Evolutionary conservation across 2,888 invertebrate species (phyloP).

Genomic region (Ennomos fuscantarius): DNA sequence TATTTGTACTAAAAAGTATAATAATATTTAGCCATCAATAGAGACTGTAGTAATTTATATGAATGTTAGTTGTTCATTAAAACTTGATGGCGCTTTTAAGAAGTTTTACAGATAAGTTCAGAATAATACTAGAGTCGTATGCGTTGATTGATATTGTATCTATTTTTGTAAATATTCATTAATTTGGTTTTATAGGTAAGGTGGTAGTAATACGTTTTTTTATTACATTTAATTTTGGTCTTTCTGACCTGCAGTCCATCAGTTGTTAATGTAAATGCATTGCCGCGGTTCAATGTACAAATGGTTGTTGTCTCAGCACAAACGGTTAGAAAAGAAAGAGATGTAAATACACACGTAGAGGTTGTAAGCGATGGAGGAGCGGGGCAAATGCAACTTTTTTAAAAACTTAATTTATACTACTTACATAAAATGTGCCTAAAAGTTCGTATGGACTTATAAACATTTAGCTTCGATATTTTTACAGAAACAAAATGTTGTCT

Average conservation of each 20-base stretch:
- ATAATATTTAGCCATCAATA: slow-evolving; percentile 66
- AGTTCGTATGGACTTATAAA: slow-evolving; percentile 65
- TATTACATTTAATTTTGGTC: slow-evolving; percentile 44
- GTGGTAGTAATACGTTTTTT: slow-evolving; percentile 42
- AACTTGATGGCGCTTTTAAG: slow-evolving; percentile 65
- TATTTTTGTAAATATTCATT: slow-evolving; percentile 66
- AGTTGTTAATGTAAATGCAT: slow-evolving; percentile 43
- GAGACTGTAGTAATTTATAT: slow-evolving; percentile 79
- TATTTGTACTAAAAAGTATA: slow-evolving; percentile 54
- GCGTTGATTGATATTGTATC: slow-evolving; percentile 40
- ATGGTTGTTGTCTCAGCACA: slow-evolving; percentile 53
- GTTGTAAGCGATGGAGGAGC: slow-evolving; percentile 50
- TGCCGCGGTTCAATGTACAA: slow-evolving; percentile 44
- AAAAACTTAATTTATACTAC: slow-evolving; percentile 59
- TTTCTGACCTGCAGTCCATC: slow-evolving; percentile 48
- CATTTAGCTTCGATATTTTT: slow-evolving; percentile 61
- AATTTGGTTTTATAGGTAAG: slow-evolving; percentile 44
- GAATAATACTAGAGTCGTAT: slow-evolving; percentile 46
- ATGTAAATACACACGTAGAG: slow-evolving; percentile 68
- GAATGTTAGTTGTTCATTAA: slow-evolving; percentile 75
- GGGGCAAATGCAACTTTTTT: slow-evolving; percentile 65
- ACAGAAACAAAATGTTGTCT: slow-evolving; percentile 36
- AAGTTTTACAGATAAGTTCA: slow-evolving; percentile 58
- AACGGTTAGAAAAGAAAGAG: slow-evolving; percentile 48
- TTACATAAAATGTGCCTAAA: slow-evolving; percentile 78